phyloP scores from a whole-genome alignment of 1,140 invertebrate species.

The Magallana angulata region DNA sequence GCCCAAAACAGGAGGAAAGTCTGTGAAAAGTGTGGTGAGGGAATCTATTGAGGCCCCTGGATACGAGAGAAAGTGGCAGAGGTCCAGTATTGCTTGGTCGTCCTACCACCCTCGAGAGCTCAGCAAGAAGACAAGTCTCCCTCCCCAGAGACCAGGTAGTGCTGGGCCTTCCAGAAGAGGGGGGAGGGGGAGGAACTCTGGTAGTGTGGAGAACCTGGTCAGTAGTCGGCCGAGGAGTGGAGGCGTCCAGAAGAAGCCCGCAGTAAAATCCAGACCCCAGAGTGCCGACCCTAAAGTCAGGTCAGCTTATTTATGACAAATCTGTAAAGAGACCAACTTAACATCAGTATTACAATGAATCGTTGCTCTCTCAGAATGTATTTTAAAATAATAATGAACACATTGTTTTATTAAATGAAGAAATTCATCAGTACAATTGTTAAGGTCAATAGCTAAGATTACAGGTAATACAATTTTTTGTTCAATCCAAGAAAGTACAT shows the following conservation, averaged over 20 bases:
- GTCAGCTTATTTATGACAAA: constrained; percentile 34
- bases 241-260: background rate
- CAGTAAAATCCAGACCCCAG: constrained; percentile 51
- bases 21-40: constrained; percentile 56
- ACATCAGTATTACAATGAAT: too few species aligned
- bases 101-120: constrained; percentile 67
- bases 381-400: too few species aligned
- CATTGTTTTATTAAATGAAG: too few species aligned
- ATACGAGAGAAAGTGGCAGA: constrained; percentile 67
- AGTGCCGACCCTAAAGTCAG: constrained; percentile 62
- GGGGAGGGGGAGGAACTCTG: constrained; percentile 15
- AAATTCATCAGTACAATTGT: too few species aligned
- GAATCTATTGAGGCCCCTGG: constrained; percentile 58
- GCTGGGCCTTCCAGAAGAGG: constrained; percentile 30
- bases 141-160: constrained; percentile 45
- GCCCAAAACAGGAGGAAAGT: background rate
- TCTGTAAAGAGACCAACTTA: too few species aligned
- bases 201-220: constrained; percentile 52
- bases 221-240: background rate
- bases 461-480: too few species aligned
- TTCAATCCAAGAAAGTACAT: too few species aligned
- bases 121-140: constrained; percentile 60
- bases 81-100: constrained; percentile 70
- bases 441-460: too few species aligned
- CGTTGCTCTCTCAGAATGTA: too few species aligned